Base-by-base conservation (phyloP, 2,113 vertebrate species). In the Oceanodroma tethys region DNA sequence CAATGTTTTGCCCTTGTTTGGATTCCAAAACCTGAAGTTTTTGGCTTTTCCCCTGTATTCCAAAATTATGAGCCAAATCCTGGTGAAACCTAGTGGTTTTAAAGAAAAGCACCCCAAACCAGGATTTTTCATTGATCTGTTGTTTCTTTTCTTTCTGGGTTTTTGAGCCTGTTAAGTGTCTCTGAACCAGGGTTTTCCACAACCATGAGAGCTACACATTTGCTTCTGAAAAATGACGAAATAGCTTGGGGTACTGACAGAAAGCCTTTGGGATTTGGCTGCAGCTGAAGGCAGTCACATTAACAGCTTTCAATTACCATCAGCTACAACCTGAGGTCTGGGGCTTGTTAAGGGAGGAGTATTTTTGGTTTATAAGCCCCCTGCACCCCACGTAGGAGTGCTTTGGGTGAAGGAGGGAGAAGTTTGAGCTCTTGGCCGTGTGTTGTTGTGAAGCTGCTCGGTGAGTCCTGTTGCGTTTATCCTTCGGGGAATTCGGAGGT, bases 341-440 rank as follows among this genome's bases (percentile, higher is more conserved):
- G 22, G 10, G 15, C 26, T 85, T 38, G 15, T 68, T 68, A n/a
- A 47, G 43, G 66, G 23, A n/a, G 38, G 30, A 53, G 21, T 40
- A 42, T 11, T 45, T 81, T 27, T 34, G 8, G 16, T 86, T 80
- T 68, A 50, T 79, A 67, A 67, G n/a, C 13, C 38, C 30, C 3
- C 38, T 68, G n/a, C 2, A 36, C 5, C 3, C 6, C 1, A 1
- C 9, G 58, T 32, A 10, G 4, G 65, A 1, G 4, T 21, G 9
- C 1, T 1, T 6, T 67, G n/a, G 34, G 36, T 13, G 21, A 19
- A 47, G 9, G 9, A 32, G 16, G 21, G 42, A 16, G 18, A 38
- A 36, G 30, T 11, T 17, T 32, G 79, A 53, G 38, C 3, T 85
- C 6, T 63, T 68, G 27, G 29, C 2, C 0, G 0, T 9, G 6